phyloP scores from a whole-genome alignment of 35 echinoderm and acorn worm genomes.

The Diadema setosum region DNA sequence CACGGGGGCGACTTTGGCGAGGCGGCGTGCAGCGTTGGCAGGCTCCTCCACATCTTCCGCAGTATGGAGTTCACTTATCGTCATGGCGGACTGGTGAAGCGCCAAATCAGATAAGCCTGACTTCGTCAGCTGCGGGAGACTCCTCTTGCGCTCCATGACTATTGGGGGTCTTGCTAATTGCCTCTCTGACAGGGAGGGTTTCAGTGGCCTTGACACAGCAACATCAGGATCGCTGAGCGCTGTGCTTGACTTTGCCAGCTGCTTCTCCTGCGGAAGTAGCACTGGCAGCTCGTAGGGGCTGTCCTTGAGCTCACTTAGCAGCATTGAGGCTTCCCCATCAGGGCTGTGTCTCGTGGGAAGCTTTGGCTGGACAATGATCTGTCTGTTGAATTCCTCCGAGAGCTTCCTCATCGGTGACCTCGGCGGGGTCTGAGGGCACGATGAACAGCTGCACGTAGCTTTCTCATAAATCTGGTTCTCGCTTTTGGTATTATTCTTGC shows the following conservation, averaged over 20 bases:
- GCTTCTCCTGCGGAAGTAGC: not conserved
- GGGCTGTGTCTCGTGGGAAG: not conserved
- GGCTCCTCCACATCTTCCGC: not conserved
- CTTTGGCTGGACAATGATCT: not conserved
- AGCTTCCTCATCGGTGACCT: slow-evolving; percentile 3
- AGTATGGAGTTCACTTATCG: not conserved
- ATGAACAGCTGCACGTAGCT: not conserved
- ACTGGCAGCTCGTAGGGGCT: not conserved
- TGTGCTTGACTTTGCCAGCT: not conserved
- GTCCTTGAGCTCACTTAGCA: not conserved
- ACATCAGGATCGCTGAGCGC: not conserved
- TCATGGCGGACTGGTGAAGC: not conserved
- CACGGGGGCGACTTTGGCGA: not conserved
- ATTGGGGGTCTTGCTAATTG: not conserved
- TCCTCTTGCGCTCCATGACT: not conserved
- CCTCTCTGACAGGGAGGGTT: not conserved
- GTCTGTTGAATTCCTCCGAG: not conserved
- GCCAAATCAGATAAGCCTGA: not conserved
- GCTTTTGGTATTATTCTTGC: not conserved
- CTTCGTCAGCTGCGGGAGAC: not conserved
- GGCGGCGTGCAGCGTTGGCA: not conserved
- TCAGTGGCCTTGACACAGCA: not conserved
- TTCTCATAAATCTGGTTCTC: not conserved
- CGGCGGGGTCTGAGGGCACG: not conserved
- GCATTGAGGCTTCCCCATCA: not conserved